Evolutionary conservation across 2,888 invertebrate species (phyloP).

Genomic region (Hirtodrosophila trivittata): DNA sequence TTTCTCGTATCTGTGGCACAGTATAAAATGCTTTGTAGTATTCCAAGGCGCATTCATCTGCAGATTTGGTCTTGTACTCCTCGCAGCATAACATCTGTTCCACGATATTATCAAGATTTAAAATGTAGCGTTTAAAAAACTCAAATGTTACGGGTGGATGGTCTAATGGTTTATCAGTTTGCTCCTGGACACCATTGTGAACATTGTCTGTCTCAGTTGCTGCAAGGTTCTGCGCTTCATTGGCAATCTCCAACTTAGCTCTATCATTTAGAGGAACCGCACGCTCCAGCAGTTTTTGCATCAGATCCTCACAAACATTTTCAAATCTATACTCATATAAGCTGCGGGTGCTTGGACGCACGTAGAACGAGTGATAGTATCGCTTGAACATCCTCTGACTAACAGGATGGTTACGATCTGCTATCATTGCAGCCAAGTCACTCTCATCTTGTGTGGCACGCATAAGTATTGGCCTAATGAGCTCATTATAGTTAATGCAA

Average conservation of each 20-base stretch:
- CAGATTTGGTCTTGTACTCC: slow-evolving; percentile 24
- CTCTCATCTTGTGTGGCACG: slow-evolving; percentile 2
- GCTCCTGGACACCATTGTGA: background rate
- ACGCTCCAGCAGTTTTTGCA: slow-evolving; percentile 18
- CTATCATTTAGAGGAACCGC: slow-evolving; percentile 29
- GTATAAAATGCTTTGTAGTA: slow-evolving; percentile 51
- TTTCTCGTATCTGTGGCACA: slow-evolving; percentile 30
- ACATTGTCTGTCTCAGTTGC: background rate
- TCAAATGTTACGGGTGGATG: slow-evolving; percentile 27
- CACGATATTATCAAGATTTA: slow-evolving; percentile 37
- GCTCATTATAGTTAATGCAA: slow-evolving; percentile 34
- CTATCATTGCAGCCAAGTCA: slow-evolving; percentile 1
- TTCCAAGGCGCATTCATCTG: slow-evolving; percentile 21
- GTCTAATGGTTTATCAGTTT: background rate
- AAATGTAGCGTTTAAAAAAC: slow-evolving; percentile 27
- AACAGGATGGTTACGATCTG: slow-evolving; percentile 5
- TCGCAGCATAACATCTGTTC: slow-evolving; percentile 32
- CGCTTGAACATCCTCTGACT: slow-evolving; percentile 22
- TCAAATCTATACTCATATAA: slow-evolving; percentile 28
- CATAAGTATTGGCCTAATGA: slow-evolving; percentile 21
- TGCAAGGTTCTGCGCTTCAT: background rate
- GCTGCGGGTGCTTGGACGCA: slow-evolving; percentile 22
- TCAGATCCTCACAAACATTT: slow-evolving; percentile 1
- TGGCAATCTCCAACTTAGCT: slow-evolving; percentile 2
- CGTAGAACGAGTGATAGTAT: slow-evolving; percentile 49